Evolutionary conservation across 92 coral and sea anemone genomes (phyloP).

Genomic region (Anthopleura xanthogrammica): DNA sequence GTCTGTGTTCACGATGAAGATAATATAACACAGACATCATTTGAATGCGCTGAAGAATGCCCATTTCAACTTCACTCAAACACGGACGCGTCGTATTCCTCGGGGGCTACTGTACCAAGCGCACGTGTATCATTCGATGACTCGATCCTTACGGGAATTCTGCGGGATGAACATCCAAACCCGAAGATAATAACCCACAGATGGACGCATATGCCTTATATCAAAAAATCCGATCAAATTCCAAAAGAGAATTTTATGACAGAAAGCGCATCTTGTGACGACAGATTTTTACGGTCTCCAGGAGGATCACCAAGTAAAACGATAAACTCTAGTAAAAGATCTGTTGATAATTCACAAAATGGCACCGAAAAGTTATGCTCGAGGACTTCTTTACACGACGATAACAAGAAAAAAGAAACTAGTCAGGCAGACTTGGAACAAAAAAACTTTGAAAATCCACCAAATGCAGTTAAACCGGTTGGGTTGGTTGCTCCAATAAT

Average conservation of each 20-base stretch:
- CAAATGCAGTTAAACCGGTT: background rate
- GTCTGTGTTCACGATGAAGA: constrained; percentile 30
- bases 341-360: background rate
- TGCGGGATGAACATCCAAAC: constrained; percentile 19
- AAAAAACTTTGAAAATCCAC: background rate
- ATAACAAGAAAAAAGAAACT: background rate
- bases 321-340: background rate
- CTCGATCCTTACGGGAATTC: constrained; percentile 19
- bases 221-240: constrained; percentile 6
- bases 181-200: constrained; percentile 23
- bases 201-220: constrained; percentile 38
- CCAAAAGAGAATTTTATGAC: constrained; percentile 12
- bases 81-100: constrained; percentile 3
- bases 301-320: background rate
- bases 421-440: background rate
- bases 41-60: constrained; percentile 16
- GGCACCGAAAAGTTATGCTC: background rate
- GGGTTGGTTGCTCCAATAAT: constrained; percentile 10
- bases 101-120: background rate
- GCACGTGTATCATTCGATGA: constrained; percentile 34
- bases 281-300: constrained; percentile 19
- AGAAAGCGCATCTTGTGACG: constrained; percentile 35
- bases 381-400: background rate
- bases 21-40: constrained; percentile 6
- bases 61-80: background rate